Percentiles rank a stretch among this genome's conserved stretches.
These are phyloP conservation scores for Theonella swinhoei DNA, from an alignment of 37 sponge, comb jelly and placozoan species.

Conservation along the genomic window DNA sequence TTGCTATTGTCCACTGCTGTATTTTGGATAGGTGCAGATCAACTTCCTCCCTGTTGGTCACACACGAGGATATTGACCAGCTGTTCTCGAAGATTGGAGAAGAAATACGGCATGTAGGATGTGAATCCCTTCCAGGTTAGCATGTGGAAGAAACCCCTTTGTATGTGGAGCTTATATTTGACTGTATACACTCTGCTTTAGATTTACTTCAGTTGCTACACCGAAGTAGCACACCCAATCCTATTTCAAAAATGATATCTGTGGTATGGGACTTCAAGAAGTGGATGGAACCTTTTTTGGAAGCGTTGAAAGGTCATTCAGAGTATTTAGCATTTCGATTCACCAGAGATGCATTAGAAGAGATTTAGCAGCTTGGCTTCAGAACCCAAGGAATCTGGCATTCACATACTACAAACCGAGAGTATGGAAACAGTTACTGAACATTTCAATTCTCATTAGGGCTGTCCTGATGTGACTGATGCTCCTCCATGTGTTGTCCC, in stretches of 20 bases:
- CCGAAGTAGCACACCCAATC: conserved; percentile 10
- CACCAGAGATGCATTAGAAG: conserved; percentile 44
- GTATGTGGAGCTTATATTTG: too few species aligned
- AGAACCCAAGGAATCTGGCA: not conserved
- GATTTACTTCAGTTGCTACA: not conserved
- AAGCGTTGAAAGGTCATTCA: conserved; percentile 28
- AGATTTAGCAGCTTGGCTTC: conserved; percentile 14
- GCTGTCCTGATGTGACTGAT: too few species aligned
- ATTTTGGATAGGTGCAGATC: too few species aligned
- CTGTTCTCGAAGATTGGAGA: too few species aligned
- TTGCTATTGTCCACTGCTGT: too few species aligned
- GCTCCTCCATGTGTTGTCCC: not conserved
- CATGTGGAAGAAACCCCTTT: not conserved
- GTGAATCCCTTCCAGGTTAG: too few species aligned
- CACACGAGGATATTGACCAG: too few species aligned
- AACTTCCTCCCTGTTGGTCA: too few species aligned
- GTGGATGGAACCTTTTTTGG: conserved; percentile 25
- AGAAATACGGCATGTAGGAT: too few species aligned
- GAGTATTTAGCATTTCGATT: conserved; percentile 28
- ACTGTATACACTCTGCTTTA: too few species aligned
- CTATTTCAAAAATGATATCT: not conserved
- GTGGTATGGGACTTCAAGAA: conserved; percentile 22
- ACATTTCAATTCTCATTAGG: too few species aligned
- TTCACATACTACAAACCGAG: not conserved
- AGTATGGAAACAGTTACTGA: not conserved